phyloP scores from a whole-genome alignment of 2,888 invertebrate genomes.

The Chloroclystis v-ata region DNA sequence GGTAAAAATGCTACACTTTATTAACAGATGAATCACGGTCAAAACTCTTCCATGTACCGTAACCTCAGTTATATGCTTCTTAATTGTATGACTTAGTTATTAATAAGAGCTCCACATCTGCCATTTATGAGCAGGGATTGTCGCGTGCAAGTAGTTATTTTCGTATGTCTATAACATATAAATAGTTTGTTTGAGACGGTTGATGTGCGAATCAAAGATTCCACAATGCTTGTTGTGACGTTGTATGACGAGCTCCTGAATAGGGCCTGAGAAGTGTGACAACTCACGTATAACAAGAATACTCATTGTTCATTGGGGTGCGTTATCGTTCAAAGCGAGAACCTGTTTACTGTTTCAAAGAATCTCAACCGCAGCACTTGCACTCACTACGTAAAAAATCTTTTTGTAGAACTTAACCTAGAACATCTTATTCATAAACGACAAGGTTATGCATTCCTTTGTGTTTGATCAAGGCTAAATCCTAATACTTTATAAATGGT shows the following conservation, averaged over 20 bases:
- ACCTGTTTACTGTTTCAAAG: not conserved
- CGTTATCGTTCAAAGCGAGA: constrained; percentile 5
- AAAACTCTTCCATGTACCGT: constrained; percentile 34
- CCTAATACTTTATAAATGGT: not conserved
- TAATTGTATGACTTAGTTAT: constrained; percentile 29
- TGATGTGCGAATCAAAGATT: constrained; percentile 19
- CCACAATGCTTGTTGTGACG: constrained; percentile 18
- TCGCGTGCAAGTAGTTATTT: constrained; percentile 29
- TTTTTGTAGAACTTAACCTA: not conserved
- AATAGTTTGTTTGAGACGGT: constrained; percentile 21
- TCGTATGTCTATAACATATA: constrained; percentile 25
- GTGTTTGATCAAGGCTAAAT: not conserved
- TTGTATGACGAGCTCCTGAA: constrained; percentile 17
- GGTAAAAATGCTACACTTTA: constrained; percentile 8
- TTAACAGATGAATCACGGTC: constrained; percentile 34
- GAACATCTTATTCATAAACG: not conserved
- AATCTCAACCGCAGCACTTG: not conserved
- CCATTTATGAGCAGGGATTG: constrained; percentile 27
- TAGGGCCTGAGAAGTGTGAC: constrained; percentile 20
- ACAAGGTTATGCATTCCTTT: not conserved
- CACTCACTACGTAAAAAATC: no score
- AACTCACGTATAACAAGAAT: constrained; percentile 24
- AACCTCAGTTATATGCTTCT: constrained; percentile 30
- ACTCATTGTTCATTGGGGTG: constrained; percentile 16
- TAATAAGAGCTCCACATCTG: constrained; percentile 30